A percentile compares a stretch with the other conserved stretches of the same genome.
Evolutionary conservation across 2,113 vertebrate species (phyloP).

Genomic region (Fregetta grallaria): DNA sequence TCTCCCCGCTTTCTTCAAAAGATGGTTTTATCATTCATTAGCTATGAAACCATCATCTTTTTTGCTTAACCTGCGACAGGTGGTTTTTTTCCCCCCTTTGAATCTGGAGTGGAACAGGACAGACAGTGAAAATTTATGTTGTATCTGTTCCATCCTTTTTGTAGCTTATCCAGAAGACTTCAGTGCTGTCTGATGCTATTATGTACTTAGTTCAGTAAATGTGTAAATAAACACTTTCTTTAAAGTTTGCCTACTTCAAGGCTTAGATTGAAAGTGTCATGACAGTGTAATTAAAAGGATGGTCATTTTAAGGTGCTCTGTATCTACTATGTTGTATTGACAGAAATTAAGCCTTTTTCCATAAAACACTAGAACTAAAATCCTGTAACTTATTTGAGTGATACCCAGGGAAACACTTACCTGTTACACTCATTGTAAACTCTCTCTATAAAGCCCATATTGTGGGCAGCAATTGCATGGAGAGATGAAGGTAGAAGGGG

Average conservation of each 20-base stretch:
- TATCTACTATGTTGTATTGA: neutral
- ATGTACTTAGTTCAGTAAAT: neutral
- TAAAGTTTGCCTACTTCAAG: too few species aligned
- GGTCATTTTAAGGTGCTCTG: neutral
- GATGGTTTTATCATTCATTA: conserved; percentile 62
- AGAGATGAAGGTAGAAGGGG: neutral
- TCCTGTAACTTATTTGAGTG: neutral
- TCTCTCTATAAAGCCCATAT: neutral
- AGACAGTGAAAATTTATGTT: conserved; percentile 18
- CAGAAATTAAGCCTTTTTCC: neutral
- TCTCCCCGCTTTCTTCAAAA: neutral
- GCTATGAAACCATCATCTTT: conserved; percentile 40
- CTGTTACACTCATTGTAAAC: neutral
- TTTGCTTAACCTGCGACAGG: conserved; percentile 20
- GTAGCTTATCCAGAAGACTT: conserved; percentile 7
- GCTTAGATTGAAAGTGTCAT: neutral
- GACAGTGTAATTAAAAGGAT: neutral
- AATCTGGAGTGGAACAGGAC: neutral
- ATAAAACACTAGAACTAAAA: neutral
- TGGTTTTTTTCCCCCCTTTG: neutral
- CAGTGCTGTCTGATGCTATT: neutral
- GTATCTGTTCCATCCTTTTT: neutral
- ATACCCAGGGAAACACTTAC: neutral
- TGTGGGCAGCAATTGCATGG: neutral
- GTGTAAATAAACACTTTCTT: conserved; percentile 26